Evolutionary conservation across 1,140 invertebrate species (phyloP).

Genomic region (Oryzaephilus surinamensis): DNA sequence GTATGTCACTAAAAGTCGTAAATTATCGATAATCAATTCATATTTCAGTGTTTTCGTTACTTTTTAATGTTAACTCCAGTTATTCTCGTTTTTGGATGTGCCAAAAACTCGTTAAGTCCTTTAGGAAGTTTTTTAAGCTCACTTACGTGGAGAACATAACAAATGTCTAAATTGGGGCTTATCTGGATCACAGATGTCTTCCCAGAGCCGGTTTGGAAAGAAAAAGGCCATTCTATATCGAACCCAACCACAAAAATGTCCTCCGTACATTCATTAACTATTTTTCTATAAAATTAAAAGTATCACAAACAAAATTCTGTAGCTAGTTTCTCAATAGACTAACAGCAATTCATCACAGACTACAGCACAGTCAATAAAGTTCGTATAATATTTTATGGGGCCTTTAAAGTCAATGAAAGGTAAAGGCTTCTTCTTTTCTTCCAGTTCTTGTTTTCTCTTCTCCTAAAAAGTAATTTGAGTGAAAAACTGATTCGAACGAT

Average conservation of each 20-base stretch:
- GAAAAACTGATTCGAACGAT: too few relatives aligned
- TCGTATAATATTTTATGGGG: conserved; percentile 40
- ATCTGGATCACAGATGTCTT: conserved; percentile 51
- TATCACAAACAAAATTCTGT: not conserved
- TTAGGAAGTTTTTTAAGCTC: conserved; percentile 44
- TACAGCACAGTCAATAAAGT: conserved; percentile 41
- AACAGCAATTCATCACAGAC: conserved; percentile 45
- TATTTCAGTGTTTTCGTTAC: conserved; percentile 34
- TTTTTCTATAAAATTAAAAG: conserved; percentile 14
- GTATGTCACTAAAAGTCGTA: conserved; percentile 42
- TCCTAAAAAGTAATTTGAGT: too few relatives aligned
- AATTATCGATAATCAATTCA: conserved; percentile 2
- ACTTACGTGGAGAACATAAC: conserved; percentile 47
- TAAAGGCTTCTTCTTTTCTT: too few relatives aligned
- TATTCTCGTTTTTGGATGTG: conserved; percentile 46
- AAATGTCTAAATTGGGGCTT: conserved; percentile 36
- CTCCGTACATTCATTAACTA: conserved; percentile 22
- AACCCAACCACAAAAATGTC: conserved; percentile 44
- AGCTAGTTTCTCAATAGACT: conserved; percentile 30
- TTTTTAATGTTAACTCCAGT: conserved; percentile 55
- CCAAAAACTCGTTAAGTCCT: conserved; percentile 41
- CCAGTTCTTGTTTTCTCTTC: too few relatives aligned
- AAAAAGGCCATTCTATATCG: conserved; percentile 55
- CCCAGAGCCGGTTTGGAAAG: conserved; percentile 47
- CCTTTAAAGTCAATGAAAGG: conserved; percentile 39